phyloP scores from a whole-genome alignment of 2,888 invertebrate genomes.

The Odontomyia ornata region DNA sequence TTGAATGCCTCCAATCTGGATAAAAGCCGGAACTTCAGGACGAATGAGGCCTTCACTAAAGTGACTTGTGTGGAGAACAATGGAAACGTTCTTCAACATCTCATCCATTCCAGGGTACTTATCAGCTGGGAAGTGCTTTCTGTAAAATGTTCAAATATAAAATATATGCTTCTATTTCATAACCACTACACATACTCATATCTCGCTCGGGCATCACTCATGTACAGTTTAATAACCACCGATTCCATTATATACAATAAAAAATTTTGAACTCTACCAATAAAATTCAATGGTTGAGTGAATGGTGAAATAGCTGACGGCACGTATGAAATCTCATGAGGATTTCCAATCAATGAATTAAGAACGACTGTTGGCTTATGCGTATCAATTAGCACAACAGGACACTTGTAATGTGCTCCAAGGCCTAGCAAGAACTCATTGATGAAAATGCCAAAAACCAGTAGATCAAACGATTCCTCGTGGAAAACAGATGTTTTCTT shows the following conservation, averaged over 20 bases:
- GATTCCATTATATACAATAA: neutral
- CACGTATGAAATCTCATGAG: slow-evolving; percentile 55
- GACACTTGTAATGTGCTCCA: slow-evolving; percentile 58
- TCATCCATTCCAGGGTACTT: slow-evolving; percentile 54
- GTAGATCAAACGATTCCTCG: slow-evolving; percentile 55
- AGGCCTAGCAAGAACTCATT: slow-evolving; percentile 60
- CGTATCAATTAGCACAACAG: slow-evolving; percentile 55
- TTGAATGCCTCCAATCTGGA: slow-evolving; percentile 63
- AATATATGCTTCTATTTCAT: too few relatives aligned
- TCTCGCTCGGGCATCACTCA: neutral
- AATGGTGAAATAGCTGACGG: slow-evolving; percentile 50
- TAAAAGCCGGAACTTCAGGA: slow-evolving; percentile 58
- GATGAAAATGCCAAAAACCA: slow-evolving; percentile 57
- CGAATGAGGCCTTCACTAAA: slow-evolving; percentile 59
- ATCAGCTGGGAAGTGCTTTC: slow-evolving; percentile 54
- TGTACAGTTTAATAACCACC: neutral
- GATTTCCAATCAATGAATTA: slow-evolving; percentile 56
- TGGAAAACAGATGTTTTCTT: slow-evolving; percentile 4
- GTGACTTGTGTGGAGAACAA: slow-evolving; percentile 59
- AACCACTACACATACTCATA: slow-evolving; percentile 7
- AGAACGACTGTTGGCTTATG: slow-evolving; percentile 55
- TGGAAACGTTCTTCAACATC: slow-evolving; percentile 58
- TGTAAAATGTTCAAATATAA: slow-evolving; percentile 47
- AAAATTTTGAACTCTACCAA: slow-evolving; percentile 14
- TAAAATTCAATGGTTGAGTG: neutral